These are phyloP conservation scores for Aproaerema taeniolella DNA, from an alignment of 2,888 invertebrate species.

Conservation along the genomic window DNA sequence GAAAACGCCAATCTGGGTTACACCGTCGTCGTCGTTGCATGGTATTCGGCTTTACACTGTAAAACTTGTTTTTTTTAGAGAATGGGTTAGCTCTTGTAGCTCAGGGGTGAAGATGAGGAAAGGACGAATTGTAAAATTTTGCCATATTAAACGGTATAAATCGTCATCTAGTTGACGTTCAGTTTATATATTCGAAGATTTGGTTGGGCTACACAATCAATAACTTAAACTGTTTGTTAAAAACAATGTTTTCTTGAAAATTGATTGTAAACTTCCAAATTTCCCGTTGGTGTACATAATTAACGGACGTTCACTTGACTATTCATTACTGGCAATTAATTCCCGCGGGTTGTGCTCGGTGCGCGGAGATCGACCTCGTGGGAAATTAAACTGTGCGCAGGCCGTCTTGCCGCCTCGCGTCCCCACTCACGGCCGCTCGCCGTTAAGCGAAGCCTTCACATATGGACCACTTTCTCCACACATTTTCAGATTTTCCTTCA, in stretches of 20 bases:
- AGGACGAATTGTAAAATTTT: too few relatives aligned
- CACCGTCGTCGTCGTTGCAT: conserved; percentile 27
- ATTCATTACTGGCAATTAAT: conserved; percentile 78
- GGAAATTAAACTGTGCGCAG: conserved; percentile 76
- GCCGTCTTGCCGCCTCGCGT: conserved; percentile 65
- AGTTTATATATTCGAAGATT: too few relatives aligned
- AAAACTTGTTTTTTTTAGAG: too few relatives aligned
- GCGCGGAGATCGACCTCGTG: conserved; percentile 77
- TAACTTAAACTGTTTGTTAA: not conserved
- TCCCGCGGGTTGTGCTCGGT: conserved; percentile 74
- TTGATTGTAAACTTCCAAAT: conserved; percentile 6
- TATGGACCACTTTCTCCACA: conserved; percentile 66
- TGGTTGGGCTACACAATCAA: too few relatives aligned
- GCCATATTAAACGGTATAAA: too few relatives aligned
- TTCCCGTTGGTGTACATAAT: conserved; percentile 49
- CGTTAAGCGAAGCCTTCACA: conserved; percentile 59
- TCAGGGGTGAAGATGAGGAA: too few relatives aligned
- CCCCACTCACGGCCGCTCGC: conserved; percentile 37
- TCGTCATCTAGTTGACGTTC: too few relatives aligned
- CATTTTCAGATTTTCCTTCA: conserved; percentile 59
- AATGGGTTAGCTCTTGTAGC: too few relatives aligned
- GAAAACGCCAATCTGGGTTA: conserved; percentile 55
- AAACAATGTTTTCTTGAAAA: not conserved
- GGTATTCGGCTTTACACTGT: not conserved
- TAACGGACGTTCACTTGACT: conserved; percentile 74